Evolutionary conservation across 2,113 vertebrate species (phyloP).

Genomic region (Loxodonta africana): DNA sequence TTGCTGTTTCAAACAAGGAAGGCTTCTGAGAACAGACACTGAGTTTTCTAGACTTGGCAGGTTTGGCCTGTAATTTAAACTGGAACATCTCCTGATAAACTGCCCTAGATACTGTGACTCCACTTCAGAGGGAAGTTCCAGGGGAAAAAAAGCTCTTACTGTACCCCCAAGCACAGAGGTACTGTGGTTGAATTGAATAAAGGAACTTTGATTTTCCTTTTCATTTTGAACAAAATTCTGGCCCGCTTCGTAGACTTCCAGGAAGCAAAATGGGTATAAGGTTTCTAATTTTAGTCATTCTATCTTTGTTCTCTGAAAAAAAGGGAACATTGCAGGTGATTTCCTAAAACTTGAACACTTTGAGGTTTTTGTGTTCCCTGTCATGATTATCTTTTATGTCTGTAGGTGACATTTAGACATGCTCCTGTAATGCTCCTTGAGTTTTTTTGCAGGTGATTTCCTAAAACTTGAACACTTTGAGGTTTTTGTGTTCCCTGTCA

Average conservation of each 20-base stretch:
- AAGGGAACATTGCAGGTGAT: constrained; percentile 55
- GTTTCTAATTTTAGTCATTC: constrained; percentile 78
- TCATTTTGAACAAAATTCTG: constrained; percentile 66
- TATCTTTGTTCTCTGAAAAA: constrained; percentile 59
- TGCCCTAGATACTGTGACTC: background rate
- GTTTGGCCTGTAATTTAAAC: background rate
- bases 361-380: constrained; percentile 36
- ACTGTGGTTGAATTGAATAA: constrained; percentile 48
- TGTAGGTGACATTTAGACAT: constrained; percentile 30
- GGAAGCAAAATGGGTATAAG: constrained; percentile 7
- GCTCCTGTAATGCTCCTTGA: too few species aligned
- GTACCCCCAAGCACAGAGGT: background rate
- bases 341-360: constrained; percentile 23
- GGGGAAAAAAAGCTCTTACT: background rate
- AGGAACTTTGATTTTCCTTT: constrained; percentile 77
- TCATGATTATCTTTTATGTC: constrained; percentile 63
- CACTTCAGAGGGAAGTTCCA: background rate
- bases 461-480: background rate
- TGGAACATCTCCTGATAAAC: background rate
- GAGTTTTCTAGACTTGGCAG: background rate
- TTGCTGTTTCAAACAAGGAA: background rate
- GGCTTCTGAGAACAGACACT: background rate
- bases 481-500: constrained; percentile 42
- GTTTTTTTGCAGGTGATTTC: constrained; percentile 63
- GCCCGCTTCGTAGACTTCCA: constrained; percentile 57